A percentile compares a stretch with the other conserved stretches of the same genome.
phyloP scores from a whole-genome alignment of 2,113 vertebrate species.

The Speoplatyrhinus poulsoni region DNA sequence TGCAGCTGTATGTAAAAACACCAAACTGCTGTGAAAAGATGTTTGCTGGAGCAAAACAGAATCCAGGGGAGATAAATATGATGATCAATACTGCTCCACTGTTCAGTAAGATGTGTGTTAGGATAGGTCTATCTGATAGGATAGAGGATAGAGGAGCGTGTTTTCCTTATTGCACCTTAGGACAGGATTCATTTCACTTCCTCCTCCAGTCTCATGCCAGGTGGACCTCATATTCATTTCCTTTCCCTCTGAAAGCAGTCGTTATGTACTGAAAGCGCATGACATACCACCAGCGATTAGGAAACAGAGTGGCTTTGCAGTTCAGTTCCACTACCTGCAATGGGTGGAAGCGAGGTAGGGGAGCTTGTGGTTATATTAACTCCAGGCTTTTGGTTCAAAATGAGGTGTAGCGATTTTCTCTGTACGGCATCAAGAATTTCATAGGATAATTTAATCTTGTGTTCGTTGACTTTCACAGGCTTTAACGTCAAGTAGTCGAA shows the following conservation, averaged over 20 bases:
- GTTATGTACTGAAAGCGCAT: slow-evolving; percentile 34
- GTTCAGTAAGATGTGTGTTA: slow-evolving; percentile 9
- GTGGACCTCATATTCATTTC: slow-evolving; percentile 50
- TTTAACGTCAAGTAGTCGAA: too few species aligned
- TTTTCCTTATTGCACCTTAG: slow-evolving; percentile 25
- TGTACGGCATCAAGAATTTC: too few species aligned
- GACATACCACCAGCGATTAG: slow-evolving; percentile 42
- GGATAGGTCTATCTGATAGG: slow-evolving; percentile 1
- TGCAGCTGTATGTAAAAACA: neutral
- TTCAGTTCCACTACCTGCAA: neutral
- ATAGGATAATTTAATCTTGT: too few species aligned
- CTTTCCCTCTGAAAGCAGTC: slow-evolving; percentile 10
- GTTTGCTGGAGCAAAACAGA: slow-evolving; percentile 15
- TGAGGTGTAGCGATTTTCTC: too few species aligned
- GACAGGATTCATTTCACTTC: slow-evolving; percentile 49
- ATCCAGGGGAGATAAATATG: slow-evolving; percentile 24
- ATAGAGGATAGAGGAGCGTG: slow-evolving; percentile 7
- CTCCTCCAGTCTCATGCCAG: slow-evolving; percentile 28
- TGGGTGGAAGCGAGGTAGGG: too few species aligned
- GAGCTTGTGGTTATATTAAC: too few species aligned
- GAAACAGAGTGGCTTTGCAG: slow-evolving; percentile 28
- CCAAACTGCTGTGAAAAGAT: neutral
- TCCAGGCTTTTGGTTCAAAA: too few species aligned
- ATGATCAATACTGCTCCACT: slow-evolving; percentile 16
- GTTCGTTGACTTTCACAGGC: too few species aligned